phyloP scores from a whole-genome alignment of 2,888 invertebrate species.

The Eupsilia transversa region DNA sequence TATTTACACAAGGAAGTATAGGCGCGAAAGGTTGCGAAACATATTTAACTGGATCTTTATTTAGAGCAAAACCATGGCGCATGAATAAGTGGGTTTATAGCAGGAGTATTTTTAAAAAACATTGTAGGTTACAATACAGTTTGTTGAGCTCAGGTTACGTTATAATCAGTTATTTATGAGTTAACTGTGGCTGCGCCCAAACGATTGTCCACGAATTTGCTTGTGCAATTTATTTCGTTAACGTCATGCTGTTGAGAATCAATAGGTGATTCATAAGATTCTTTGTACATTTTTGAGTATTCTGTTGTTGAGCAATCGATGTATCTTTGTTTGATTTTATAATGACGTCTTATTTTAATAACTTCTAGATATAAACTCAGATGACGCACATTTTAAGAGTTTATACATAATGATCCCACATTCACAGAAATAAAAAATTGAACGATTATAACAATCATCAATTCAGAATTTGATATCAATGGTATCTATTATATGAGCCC shows the following conservation, averaged over 20 bases:
- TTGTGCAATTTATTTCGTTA: slow-evolving; percentile 63
- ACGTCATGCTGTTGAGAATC: slow-evolving; percentile 49
- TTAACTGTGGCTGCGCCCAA: slow-evolving; percentile 56
- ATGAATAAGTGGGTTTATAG: slow-evolving; percentile 84
- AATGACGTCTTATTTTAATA: slow-evolving; percentile 16
- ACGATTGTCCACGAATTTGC: slow-evolving; percentile 59
- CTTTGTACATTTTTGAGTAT: slow-evolving; percentile 37
- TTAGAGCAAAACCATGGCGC: slow-evolving; percentile 79
- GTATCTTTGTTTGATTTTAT: slow-evolving; percentile 32
- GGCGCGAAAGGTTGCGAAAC: slow-evolving; percentile 79
- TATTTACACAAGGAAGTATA: slow-evolving; percentile 84
- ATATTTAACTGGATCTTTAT: slow-evolving; percentile 78
- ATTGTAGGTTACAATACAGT: slow-evolving; percentile 60
- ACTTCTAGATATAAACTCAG: slow-evolving; percentile 5
- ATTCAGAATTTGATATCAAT: slow-evolving; percentile 21
- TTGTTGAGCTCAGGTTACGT: slow-evolving; percentile 54
- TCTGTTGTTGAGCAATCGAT: slow-evolving; percentile 41
- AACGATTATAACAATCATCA: background rate
- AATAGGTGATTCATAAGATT: slow-evolving; percentile 66
- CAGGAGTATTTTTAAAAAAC: slow-evolving; percentile 78
- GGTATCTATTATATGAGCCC: slow-evolving; percentile 11
- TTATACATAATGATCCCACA: background rate
- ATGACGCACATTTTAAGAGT: slow-evolving; percentile 10
- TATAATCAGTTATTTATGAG: slow-evolving; percentile 63
- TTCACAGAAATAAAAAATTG: slow-evolving; percentile 8